Percentiles rank a stretch among this genome's conserved stretches.
Evolutionary conservation across 2,888 invertebrate species (phyloP).

Genomic region (Acleris emargana): DNA sequence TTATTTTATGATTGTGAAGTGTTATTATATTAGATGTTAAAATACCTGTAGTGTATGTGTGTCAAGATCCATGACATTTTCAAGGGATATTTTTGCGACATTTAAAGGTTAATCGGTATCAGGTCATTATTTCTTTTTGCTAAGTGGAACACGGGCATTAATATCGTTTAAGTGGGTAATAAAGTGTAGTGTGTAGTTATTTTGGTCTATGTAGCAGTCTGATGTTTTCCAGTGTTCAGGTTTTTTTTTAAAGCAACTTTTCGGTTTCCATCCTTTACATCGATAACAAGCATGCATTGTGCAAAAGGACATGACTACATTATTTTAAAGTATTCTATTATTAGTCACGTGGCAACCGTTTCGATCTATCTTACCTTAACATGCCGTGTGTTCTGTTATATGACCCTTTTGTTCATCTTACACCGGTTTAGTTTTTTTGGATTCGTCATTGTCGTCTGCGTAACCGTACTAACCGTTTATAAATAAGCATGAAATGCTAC

Average conservation of each 20-base stretch:
- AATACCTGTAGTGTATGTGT: constrained; percentile 3
- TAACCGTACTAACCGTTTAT: constrained; percentile 31
- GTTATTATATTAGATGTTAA: constrained; percentile 29
- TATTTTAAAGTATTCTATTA: too few species aligned
- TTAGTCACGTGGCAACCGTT: too few species aligned
- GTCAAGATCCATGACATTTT: constrained; percentile 37
- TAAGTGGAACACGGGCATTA: constrained; percentile 43
- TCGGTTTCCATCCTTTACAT: too few species aligned
- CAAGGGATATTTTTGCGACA: constrained; percentile 45
- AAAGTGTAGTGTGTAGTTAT: neutral
- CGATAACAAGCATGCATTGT: too few species aligned
- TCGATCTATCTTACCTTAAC: neutral
- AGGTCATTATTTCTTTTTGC: constrained; percentile 43
- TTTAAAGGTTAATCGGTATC: constrained; percentile 58
- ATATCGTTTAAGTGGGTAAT: neutral
- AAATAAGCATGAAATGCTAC: constrained; percentile 27
- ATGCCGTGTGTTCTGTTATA: constrained; percentile 6
- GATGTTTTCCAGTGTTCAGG: too few species aligned
- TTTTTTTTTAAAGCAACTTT: too few species aligned
- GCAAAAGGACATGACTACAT: too few species aligned
- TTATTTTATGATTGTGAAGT: constrained; percentile 25
- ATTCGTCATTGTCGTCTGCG: constrained; percentile 29
- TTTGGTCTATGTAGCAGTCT: neutral
- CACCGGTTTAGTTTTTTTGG: constrained; percentile 19
- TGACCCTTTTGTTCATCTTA: constrained; percentile 3